Base-by-base conservation (phyloP, 2,797 vertebrate species). In the Coregonus ussuriensis region DNA sequence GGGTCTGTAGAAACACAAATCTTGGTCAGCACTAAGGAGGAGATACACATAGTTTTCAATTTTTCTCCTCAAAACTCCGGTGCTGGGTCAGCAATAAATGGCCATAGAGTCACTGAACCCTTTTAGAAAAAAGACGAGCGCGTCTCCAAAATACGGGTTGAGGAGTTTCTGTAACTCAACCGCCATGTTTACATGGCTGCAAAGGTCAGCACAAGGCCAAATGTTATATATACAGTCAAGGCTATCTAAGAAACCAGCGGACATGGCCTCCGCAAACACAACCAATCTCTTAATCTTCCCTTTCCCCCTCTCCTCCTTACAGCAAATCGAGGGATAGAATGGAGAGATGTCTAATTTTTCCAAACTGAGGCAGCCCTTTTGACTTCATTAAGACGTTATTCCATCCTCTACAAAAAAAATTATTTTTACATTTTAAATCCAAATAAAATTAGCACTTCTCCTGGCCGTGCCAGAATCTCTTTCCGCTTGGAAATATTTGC, bases 401-500 rank as follows among this genome's bases (percentile, higher is more conserved):
- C 76, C 80, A 33, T 84, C 83, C 86, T 88, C 91, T 91, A 87
- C 29, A 79, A n/a, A n/a, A n/a, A n/a, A n/a, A n/a, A n/a, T 75
- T 14, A 72, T 88, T 86, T 90, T 90, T 87, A 72, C 41, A 86
- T 91, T 91, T 91, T 82, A 94, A 92, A 85, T 89, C 93, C 80
- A 92, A 93, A 94, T 92, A 93, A 93, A 93, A 92, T 65, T 90
- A 92, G 91, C 88, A 88, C 88, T 88, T 91, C 84, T 90, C 81
- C 73, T 59, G 84, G 86, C 87, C 83, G 53, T 84, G 92, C 94
- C 93, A 94, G 89, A 93, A 91, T 88, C 91, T 88, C 82, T 94
- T 94, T 94, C 94, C 93, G 88, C 92, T 93, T 91, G 84, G 91
- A 94, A 94, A 94, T 94, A 94, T 95, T 95, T 94, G 92, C 89